These are phyloP conservation scores for Clarias platycephalus DNA, from an alignment of 2,797 vertebrate genomes.

Conservation along the genomic window DNA sequence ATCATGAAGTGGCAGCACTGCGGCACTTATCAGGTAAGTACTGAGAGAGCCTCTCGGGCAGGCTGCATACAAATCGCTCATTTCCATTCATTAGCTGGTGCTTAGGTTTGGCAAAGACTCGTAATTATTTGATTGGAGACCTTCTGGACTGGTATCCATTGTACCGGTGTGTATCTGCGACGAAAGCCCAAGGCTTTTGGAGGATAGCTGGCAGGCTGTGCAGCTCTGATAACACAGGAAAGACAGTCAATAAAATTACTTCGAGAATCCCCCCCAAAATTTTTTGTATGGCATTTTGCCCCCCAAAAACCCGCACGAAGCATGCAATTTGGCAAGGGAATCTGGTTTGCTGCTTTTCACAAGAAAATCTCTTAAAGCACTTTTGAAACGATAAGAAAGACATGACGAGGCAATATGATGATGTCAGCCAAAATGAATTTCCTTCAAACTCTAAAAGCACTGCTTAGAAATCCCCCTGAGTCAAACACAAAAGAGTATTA, in stretches of 20 bases:
- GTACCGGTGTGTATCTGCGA: constrained; percentile 54
- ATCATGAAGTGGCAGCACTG: constrained; percentile 49
- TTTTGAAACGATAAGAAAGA: constrained; percentile 71
- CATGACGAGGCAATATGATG: constrained; percentile 78
- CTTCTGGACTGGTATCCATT: constrained; percentile 46
- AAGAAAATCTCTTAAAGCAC: constrained; percentile 54
- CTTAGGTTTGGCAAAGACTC: constrained; percentile 53
- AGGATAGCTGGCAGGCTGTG: constrained; percentile 56
- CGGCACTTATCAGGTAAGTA: constrained; percentile 57
- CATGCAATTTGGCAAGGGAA: constrained; percentile 55
- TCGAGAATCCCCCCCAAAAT: constrained; percentile 36
- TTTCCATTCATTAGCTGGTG: constrained; percentile 60
- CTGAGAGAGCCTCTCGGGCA: constrained; percentile 48
- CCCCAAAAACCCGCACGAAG: constrained; percentile 45
- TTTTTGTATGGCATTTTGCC: constrained; percentile 53
- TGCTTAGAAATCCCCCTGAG: constrained; percentile 47
- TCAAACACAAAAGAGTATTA: constrained; percentile 32
- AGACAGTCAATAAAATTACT: constrained; percentile 58
- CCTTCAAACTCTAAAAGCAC: constrained; percentile 58
- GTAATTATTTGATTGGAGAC: constrained; percentile 61
- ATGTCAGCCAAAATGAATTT: constrained; percentile 75
- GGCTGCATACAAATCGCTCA: constrained; percentile 60
- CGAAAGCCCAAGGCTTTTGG: constrained; percentile 46
- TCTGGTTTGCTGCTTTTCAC: constrained; percentile 48
- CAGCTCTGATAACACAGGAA: constrained; percentile 54